Percentiles rank a stretch among this genome's conserved stretches.
Conservation (phyloP, 2,888 invertebrate species). For the Gymnocheta viridis region DNA sequence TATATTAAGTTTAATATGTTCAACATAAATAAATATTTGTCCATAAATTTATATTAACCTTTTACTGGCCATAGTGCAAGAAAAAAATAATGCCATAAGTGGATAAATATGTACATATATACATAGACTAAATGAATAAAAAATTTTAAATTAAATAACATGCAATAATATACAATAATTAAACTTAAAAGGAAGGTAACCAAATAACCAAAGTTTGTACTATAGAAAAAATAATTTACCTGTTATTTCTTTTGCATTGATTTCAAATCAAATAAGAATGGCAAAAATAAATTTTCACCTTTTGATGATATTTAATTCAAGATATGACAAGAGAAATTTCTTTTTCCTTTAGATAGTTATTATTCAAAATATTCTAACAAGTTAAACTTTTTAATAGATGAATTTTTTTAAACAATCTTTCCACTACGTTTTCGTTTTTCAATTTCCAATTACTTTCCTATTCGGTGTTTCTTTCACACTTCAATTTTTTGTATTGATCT, state of each 20-base stretch:
- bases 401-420: background rate
- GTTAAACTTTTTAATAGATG: constrained; percentile 32
- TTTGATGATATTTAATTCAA: constrained; percentile 5
- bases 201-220: too few species aligned
- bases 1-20: too few species aligned
- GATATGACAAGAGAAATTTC: constrained; percentile 40
- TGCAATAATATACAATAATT: constrained; percentile 29
- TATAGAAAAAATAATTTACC: constrained; percentile 55
- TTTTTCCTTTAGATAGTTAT: background rate
- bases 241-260: background rate
- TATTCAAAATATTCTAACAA: constrained; percentile 48
- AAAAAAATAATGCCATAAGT: background rate
- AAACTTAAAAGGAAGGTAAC: constrained; percentile 11
- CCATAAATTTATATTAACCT: too few species aligned
- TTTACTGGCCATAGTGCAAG: background rate
- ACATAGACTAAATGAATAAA: too few species aligned
- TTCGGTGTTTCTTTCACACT: constrained; percentile 32
- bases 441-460: constrained; percentile 60
- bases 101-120: background rate
- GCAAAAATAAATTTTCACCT: constrained; percentile 18
- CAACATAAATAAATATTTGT: too few species aligned
- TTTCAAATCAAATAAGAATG: constrained; percentile 14
- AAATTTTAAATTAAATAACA: constrained; percentile 27
- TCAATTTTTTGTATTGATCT: constrained; percentile 23
- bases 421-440: constrained; percentile 48